Percentiles rank a stretch among this genome's conserved stretches.
phyloP scores from a whole-genome alignment of 2,113 vertebrate genomes.

The Bettongia penicillata region DNA sequence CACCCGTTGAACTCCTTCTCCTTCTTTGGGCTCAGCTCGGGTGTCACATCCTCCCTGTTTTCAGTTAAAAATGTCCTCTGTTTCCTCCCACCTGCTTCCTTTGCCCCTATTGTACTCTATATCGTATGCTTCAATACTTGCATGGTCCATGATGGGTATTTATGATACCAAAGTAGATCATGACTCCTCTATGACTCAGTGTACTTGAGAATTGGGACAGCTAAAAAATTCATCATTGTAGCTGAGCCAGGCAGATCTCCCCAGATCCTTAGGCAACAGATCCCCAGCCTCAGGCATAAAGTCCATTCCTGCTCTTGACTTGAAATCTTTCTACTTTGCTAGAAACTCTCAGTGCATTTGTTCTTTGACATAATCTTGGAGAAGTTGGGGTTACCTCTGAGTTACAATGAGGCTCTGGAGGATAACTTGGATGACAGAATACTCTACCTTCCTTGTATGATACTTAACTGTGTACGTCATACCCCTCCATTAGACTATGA shows the following conservation, averaged over 20 bases:
- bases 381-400: neutral
- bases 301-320: neutral
- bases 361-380: neutral
- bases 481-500: neutral
- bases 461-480: neutral
- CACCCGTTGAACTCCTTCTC: neutral
- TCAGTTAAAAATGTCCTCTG: neutral
- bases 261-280: neutral
- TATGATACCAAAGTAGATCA: neutral
- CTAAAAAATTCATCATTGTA: neutral
- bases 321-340: neutral
- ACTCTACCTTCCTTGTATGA: neutral
- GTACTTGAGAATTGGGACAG: neutral
- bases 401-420: neutral
- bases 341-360: neutral
- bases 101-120: neutral
- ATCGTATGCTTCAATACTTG: neutral
- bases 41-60: neutral
- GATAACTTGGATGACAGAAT: neutral
- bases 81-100: neutral
- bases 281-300: neutral
- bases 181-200: neutral
- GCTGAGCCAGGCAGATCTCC: neutral
- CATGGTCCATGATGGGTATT: neutral
- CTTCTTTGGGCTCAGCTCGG: neutral